Evolutionary conservation across 92 coral and sea anemone species (phyloP), one percentile per base, ranked within the genome.

Genomic region (Heliopora coerulea): DNA sequence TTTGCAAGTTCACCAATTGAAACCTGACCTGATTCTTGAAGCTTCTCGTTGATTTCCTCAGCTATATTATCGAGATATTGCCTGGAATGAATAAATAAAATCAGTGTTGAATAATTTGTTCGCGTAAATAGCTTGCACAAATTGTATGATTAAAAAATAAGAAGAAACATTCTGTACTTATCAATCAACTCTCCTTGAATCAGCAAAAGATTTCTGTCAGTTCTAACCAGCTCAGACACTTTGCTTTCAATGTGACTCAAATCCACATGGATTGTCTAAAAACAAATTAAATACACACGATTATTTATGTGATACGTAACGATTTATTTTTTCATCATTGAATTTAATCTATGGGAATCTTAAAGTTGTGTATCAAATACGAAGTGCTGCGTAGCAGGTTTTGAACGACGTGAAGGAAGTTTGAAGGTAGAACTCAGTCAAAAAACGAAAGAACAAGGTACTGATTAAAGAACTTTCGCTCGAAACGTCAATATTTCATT

Each of bases 101-200:
- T n/a, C n/a, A n/a, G n/a, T n/a, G n/a, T n/a, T n/a, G n/a, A n/a
- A n/a, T n/a, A n/a, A n/a, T n/a, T n/a, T n/a, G n/a, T n/a, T n/a
- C n/a, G n/a, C n/a, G n/a, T n/a, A n/a, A n/a, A n/a, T n/a, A n/a
- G n/a, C n/a, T n/a, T n/a, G n/a, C n/a, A n/a, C n/a, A n/a, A n/a
- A n/a, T n/a, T n/a, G n/a, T n/a, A n/a, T n/a, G 52, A 15, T 31
- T 31, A 49, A 27, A 3, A 41, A 13, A 28, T 4, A 62, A 35
- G 15, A 14, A 29, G 46, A 32, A 10, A 44, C 23, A 29, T 25
- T 3, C 23, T 34, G 3, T 75, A 92, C 97, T 82, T 92, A 73
- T 92, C 97, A 85, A 92, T 92, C 30, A 92, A 83, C 60, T 92
- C 97, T 83, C 97, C 97, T 73, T 92, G 97, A 60, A 92, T 68